These are phyloP conservation scores for Gasterosteus aculeatus DNA, from an alignment of 2,113 vertebrate species.

Conservation along the genomic window DNA sequence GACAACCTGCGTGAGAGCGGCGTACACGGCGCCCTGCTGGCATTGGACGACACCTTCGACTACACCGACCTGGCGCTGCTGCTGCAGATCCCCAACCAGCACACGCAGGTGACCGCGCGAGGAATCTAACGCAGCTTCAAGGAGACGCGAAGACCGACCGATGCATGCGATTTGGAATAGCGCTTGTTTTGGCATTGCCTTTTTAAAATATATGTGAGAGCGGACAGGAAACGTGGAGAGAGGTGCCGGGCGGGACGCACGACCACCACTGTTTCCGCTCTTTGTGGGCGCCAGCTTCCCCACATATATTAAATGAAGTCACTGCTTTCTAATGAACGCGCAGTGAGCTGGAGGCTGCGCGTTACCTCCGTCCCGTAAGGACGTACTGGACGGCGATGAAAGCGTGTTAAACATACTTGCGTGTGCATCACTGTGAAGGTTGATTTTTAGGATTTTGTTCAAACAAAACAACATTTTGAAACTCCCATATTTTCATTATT, in stretches of 20 bases:
- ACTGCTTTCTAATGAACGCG: not conserved
- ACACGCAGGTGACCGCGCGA: slow-evolving; percentile 84
- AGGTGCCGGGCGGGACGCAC: not conserved
- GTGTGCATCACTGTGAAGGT: not conserved
- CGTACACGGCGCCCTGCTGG: slow-evolving; percentile 90
- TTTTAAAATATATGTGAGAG: not conserved
- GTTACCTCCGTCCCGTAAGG: not conserved
- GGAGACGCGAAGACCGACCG: not conserved
- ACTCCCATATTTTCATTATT: not conserved
- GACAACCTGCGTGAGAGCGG: slow-evolving; percentile 92
- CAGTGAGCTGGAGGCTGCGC: not conserved
- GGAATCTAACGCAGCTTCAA: not conserved
- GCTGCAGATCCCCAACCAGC: slow-evolving; percentile 93
- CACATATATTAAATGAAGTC: not conserved
- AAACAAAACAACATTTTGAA: not conserved
- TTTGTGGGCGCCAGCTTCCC: not conserved
- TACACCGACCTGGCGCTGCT: slow-evolving; percentile 91
- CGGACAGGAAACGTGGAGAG: no score
- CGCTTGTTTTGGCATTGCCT: not conserved
- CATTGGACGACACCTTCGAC: slow-evolving; percentile 93
- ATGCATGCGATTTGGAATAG: not conserved
- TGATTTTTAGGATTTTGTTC: not conserved
- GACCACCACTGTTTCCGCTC: no score
- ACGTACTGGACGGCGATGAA: no score
- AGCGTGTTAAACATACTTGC: not conserved